These are phyloP conservation scores for Mesitornis unicolor DNA, from an alignment of 2,113 vertebrate species.

Conservation along the genomic window DNA sequence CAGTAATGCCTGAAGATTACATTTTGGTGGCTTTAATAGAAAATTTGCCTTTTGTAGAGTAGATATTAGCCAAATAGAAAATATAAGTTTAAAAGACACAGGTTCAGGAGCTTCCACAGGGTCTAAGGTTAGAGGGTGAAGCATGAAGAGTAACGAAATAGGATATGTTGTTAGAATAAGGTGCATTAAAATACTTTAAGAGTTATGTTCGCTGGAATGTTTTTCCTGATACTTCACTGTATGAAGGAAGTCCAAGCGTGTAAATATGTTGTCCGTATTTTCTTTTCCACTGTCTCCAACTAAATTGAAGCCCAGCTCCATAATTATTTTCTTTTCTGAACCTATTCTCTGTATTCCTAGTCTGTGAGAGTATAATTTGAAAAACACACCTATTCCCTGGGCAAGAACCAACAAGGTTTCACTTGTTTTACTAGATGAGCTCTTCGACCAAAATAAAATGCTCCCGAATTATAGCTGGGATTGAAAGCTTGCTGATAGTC, in stretches of 20 bases:
- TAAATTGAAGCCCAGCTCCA: background rate
- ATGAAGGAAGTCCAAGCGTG: background rate
- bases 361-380: constrained; percentile 15
- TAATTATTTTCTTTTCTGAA: background rate
- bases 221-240: background rate
- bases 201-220: background rate
- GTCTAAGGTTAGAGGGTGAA: background rate
- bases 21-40: background rate
- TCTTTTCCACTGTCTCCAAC: background rate
- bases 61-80: background rate
- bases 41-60: background rate
- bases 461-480: background rate
- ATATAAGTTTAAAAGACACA: background rate
- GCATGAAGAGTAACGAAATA: background rate
- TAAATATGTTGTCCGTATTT: background rate
- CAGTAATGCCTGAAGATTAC: background rate
- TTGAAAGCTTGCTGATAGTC: background rate
- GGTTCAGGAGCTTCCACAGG: background rate
- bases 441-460: constrained; percentile 14
- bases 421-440: constrained; percentile 26
- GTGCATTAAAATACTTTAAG: background rate
- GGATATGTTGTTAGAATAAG: background rate
- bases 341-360: background rate
- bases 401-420: constrained; percentile 13
- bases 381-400: constrained; percentile 23